These are phyloP conservation scores for Petrocephalus schoutedeni DNA, from an alignment of 2,797 vertebrate species.

Conservation along the genomic window DNA sequence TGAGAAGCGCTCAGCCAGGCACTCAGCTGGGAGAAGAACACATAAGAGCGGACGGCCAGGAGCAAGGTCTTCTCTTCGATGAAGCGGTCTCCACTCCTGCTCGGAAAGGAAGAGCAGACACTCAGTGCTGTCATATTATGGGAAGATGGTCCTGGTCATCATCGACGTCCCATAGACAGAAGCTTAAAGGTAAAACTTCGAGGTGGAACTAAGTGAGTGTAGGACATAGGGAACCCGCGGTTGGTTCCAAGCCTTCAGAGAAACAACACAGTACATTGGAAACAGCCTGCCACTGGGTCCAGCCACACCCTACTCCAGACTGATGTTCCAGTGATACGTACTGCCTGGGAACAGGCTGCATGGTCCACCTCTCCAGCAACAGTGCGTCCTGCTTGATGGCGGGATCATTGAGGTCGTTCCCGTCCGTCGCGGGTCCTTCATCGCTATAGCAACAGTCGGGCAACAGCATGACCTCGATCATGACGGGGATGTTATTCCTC, in stretches of 20 bases:
- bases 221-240: not conserved
- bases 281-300: not conserved
- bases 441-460: conserved; percentile 98
- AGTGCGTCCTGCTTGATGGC: conserved; percentile 93
- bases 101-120: not conserved
- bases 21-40: conserved; percentile 98
- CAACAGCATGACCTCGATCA: conserved; percentile 98
- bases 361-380: conserved; percentile 90
- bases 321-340: conserved; percentile 47
- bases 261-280: not conserved
- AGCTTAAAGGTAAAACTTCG: not conserved
- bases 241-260: not conserved
- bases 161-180: not conserved
- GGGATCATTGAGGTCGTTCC: conserved; percentile 83
- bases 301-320: not conserved
- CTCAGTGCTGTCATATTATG: not conserved
- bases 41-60: conserved; percentile 91
- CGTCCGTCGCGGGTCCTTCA: conserved; percentile 82
- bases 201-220: not conserved
- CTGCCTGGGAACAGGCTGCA: conserved; percentile 93
- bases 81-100: conserved; percentile 89
- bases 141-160: not conserved
- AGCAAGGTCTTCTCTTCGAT: conserved; percentile 95
- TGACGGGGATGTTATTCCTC: conserved; percentile 94
- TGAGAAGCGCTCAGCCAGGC: conserved; percentile 98